Evolutionary conservation across 35 echinoderm and acorn worm species (phyloP).

Genomic region (Ophiothrix spiculata): DNA sequence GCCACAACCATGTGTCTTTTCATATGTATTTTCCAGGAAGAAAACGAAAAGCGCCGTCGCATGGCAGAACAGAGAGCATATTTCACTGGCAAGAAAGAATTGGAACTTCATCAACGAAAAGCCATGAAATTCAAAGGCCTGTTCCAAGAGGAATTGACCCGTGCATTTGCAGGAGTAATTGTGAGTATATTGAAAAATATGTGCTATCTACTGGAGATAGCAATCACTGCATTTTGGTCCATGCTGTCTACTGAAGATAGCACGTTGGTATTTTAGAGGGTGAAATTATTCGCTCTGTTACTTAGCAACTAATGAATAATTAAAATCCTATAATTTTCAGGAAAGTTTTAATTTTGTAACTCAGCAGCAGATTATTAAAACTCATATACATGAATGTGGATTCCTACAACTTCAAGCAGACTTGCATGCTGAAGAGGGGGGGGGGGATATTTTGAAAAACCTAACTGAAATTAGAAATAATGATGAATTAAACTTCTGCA

Average conservation of each 20-base stretch:
- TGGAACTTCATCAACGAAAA: slow-evolving; percentile 18
- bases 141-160: slow-evolving; percentile 60
- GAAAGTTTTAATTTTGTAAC: background rate
- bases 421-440: too few relatives aligned
- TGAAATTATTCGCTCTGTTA: background rate
- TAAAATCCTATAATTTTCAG: background rate
- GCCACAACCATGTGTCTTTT: background rate
- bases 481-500: too few relatives aligned
- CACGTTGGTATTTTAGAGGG: background rate
- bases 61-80: slow-evolving; percentile 33
- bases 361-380: too few relatives aligned
- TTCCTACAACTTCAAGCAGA: too few relatives aligned
- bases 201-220: background rate
- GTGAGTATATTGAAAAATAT: slow-evolving; percentile 17
- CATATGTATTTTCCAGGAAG: slow-evolving; percentile 50
- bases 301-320: background rate
- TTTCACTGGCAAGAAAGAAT: slow-evolving; percentile 25
- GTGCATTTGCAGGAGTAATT: slow-evolving; percentile 60
- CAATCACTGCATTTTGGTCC: background rate
- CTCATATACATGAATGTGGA: too few relatives aligned
- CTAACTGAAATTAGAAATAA: too few relatives aligned
- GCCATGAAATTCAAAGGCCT: slow-evolving; percentile 42
- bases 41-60: slow-evolving; percentile 61
- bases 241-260: too few relatives aligned
- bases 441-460: too few relatives aligned